Conservation (phyloP, 2,888 invertebrate genomes). For the Ophraella communa region DNA sequence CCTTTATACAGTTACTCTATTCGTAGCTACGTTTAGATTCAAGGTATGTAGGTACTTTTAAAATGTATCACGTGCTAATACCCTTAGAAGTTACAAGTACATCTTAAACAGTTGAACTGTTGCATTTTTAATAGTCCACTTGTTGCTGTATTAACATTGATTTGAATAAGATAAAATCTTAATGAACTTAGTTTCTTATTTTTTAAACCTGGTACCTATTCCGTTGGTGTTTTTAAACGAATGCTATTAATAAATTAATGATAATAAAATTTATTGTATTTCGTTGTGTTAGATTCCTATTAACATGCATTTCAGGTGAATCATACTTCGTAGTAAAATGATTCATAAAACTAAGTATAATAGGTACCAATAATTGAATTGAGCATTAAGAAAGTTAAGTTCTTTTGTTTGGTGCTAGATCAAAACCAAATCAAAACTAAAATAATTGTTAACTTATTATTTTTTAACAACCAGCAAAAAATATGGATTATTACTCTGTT, state of each 20-base stretch:
- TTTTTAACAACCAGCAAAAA: too few relatives aligned
- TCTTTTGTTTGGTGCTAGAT: too few relatives aligned
- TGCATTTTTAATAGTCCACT: conserved; percentile 10
- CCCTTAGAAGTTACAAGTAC: neutral
- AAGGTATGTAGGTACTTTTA: neutral
- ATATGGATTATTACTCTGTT: too few relatives aligned
- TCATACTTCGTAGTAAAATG: neutral
- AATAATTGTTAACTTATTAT: too few relatives aligned
- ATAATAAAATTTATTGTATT: neutral
- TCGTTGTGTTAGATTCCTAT: neutral
- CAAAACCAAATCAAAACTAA: too few relatives aligned
- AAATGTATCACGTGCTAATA: conserved; percentile 14
- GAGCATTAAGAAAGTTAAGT: neutral
- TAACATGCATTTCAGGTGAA: neutral
- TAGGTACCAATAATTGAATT: neutral
- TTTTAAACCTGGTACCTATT: too few relatives aligned
- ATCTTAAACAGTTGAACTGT: neutral
- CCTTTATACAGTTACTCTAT: conserved; percentile 6
- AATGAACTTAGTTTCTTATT: too few relatives aligned
- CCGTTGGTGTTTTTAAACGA: too few relatives aligned
- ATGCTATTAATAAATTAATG: neutral
- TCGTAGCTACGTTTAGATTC: neutral
- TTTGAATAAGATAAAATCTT: neutral
- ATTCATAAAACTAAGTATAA: neutral
- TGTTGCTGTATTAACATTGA: conserved; percentile 6